Base-by-base conservation (phyloP, 2,797 vertebrate species). In the Brachymystax lenok region DNA sequence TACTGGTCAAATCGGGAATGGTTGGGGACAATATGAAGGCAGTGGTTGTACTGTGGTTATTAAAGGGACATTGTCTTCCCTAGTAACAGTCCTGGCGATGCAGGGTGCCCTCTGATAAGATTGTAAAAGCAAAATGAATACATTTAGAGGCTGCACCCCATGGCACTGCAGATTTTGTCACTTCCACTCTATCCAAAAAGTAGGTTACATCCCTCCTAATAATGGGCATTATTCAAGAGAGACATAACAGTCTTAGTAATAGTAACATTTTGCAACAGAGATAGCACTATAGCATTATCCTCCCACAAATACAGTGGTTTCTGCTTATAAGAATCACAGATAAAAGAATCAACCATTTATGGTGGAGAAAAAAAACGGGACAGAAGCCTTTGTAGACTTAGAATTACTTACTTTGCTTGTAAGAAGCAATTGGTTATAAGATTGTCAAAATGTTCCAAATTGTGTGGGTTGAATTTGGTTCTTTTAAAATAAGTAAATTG, bases 181-280 rank as follows among this genome's bases (percentile, higher is more conserved):
- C 33, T 24, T 74, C 46, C 69, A 52, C 73, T 74, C 6, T 24
- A 66, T 7, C n/a, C 54, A 21, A 51, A 70, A 70, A 28, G 4
- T 16, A 70, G 52, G 67, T 71, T 68, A 56, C 52, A 76, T 70
- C 52, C 70, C 33, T 17, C 28, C 16, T 35, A 16, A 69, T 66
- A 56, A 67, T 28, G 50, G 51, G 51, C 51, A 69, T 69, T 75
- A 33, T 33, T 56, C 51, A 69, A 27, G 27, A 75, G 19, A 40
- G 6, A 24, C 59, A 51, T 19, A n/a, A 74, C 13, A 4, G 46
- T 6, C 70, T 27, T 19, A 16, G 17, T 33, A 2, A 68, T 16
- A 68, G 28, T 7, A 16, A 30, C 16, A 33, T 68, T 68, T 33
- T 30, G 66, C 66, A 67, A 63, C 28, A 19, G 14, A 67, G 13